Base-by-base conservation (phyloP, 1,140 invertebrate species). In the Psix sp. region DNA sequence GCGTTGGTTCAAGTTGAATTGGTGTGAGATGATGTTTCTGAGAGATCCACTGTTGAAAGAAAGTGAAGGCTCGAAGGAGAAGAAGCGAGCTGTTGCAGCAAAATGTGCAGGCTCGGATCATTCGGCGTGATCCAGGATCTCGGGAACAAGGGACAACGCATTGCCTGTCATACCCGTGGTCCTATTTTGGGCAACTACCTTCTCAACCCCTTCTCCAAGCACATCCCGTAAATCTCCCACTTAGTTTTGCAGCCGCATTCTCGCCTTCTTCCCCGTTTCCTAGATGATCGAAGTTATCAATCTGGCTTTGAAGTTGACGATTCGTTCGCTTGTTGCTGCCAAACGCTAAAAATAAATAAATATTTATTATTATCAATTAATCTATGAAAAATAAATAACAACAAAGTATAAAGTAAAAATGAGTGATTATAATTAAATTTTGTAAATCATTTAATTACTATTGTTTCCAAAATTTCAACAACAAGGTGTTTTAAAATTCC, bases 251-350 rank as follows among this genome's bases (percentile, higher is more conserved):
- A 26, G 33, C 18, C 42, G 31, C 46, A 21, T 29, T 16, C 38
- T 57, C 48, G 26, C 13, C 13, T 39, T 38, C 74, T 18, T 65
- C 52, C 36, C 10, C 14, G 14, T 36, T 18, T 54, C 76, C 66
- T 94, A 95, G 84, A 95, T 95, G 84, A 95, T 92, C 57, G 93
- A 93, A 80, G 93, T 95, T 85, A 95, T 93, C 71, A 95, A 89
- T 90, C 93, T 91, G 79, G 94, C 94, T 88, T 95, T 95, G 91
- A 94, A 95, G 91, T 95, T 95, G 78, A 95, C 94, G 88, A 95
- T 93, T 84, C 93, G 91, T 86, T 95, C 94, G 83, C 93, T 95
- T 76, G 93, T 94, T 81, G 94, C 93, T 35, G 94, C 94, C 80
- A 95, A 89, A 80, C 94, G 92, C 90, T 93, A 87, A 16, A 16